A percentile compares a stretch with the other conserved stretches of the same genome.
These are phyloP conservation scores for Helarctos malayanus DNA, from an alignment of 2,797 vertebrate species.

Conservation along the genomic window DNA sequence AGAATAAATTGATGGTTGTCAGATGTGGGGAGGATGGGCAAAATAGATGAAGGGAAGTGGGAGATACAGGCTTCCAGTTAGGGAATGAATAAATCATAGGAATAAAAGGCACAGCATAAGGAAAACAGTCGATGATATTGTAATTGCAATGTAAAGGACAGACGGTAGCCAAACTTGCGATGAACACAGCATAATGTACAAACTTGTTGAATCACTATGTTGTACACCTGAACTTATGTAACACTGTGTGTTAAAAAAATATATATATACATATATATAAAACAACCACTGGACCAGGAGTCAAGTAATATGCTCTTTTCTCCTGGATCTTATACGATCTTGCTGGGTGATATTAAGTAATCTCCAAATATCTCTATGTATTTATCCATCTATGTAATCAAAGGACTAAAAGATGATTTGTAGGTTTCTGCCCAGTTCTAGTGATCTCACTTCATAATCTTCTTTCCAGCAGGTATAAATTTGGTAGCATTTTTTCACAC, in stretches of 20 bases:
- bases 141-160: not conserved
- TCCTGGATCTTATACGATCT: constrained; percentile 2
- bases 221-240: not conserved
- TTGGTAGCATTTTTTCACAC: constrained; percentile 48
- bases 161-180: not conserved
- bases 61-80: not conserved
- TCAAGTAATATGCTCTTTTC: constrained; percentile 33
- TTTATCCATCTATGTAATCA: constrained; percentile 25
- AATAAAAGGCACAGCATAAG: not conserved
- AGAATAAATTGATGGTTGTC: not conserved
- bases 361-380: not conserved
- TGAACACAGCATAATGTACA: not conserved
- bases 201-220: not conserved
- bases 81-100: not conserved
- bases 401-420: constrained; percentile 40
- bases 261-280: too few relatives aligned
- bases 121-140: not conserved
- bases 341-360: not conserved
- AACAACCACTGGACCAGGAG: not conserved
- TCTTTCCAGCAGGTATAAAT: constrained; percentile 51
- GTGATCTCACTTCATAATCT: constrained; percentile 38
- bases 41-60: not conserved
- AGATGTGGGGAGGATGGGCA: not conserved
- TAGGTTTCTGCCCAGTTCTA: constrained; percentile 22
- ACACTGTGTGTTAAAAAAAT: not conserved